Evolutionary conservation across 2,797 vertebrate species (phyloP).

Genomic region (Spinus pinus): DNA sequence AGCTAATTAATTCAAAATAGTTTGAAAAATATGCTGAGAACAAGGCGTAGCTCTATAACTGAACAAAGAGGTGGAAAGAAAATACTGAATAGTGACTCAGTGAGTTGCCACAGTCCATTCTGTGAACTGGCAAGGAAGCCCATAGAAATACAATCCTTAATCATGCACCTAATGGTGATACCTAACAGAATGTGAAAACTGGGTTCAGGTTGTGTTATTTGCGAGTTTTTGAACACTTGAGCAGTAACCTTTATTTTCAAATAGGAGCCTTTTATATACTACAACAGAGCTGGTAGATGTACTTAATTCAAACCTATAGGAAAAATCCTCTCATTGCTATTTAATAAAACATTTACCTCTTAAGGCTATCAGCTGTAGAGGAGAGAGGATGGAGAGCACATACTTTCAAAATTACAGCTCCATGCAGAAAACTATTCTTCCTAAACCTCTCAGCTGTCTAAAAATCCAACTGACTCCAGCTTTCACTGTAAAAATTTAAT

Average conservation of each 20-base stretch:
- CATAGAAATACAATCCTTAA: background rate
- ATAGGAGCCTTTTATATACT: background rate
- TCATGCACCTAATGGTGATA: background rate
- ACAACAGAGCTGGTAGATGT: background rate
- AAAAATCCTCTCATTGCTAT: background rate
- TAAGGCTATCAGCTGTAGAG: background rate
- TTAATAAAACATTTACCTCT: slow-evolving; percentile 9
- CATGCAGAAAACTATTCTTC: background rate
- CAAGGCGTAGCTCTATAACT: background rate
- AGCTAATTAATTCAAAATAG: slow-evolving; percentile 8
- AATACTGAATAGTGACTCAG: background rate
- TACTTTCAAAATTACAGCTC: background rate
- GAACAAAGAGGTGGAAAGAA: background rate
- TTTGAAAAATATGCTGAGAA: background rate
- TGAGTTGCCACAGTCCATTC: background rate
- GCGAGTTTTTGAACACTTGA: background rate
- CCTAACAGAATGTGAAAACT: background rate
- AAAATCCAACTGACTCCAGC: slow-evolving; percentile 36
- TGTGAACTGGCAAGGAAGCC: background rate
- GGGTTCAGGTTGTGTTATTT: background rate
- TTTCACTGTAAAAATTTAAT: slow-evolving; percentile 56
- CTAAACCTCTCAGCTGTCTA: slow-evolving; percentile 17
- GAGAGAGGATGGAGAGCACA: background rate
- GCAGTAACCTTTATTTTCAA: background rate
- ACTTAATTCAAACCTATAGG: background rate